A percentile compares a stretch with the other conserved stretches of the same genome.
phyloP scores from a whole-genome alignment of 2,797 vertebrate genomes.

The Kryptolebias ocellatus region DNA sequence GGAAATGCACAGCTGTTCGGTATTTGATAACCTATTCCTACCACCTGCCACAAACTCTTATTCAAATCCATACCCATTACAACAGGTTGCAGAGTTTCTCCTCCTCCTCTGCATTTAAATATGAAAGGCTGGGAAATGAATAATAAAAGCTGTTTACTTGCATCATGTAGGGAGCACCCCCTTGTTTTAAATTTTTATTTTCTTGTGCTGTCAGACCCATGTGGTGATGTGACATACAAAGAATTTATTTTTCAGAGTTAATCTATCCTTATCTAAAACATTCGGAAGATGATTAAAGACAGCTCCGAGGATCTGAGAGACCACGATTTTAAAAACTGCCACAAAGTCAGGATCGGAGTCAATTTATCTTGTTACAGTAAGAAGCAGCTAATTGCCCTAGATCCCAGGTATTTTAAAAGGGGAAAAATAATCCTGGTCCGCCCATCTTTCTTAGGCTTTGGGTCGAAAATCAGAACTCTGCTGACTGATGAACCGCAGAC shows the following conservation, averaged over 20 bases:
- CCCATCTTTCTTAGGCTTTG: constrained; percentile 53
- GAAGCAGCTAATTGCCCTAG: constrained; percentile 47
- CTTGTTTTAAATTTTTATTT: constrained; percentile 61
- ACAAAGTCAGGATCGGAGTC: constrained; percentile 31
- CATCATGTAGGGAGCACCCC: constrained; percentile 50
- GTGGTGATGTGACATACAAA: constrained; percentile 47
- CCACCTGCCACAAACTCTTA: constrained; percentile 56
- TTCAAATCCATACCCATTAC: constrained; percentile 47
- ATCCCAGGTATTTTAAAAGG: constrained; percentile 45
- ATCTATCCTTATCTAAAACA: constrained; percentile 2
- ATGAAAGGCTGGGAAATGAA: constrained; percentile 59
- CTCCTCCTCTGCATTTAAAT: constrained; percentile 50
- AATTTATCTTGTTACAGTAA: constrained; percentile 59
- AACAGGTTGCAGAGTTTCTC: constrained; percentile 56
- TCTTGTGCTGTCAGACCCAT: constrained; percentile 68
- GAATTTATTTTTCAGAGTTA: too few species aligned
- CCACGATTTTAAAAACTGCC: constrained; percentile 39
- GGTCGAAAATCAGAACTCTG: constrained; percentile 59
- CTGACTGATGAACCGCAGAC: constrained; percentile 72
- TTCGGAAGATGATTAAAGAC: constrained; percentile 26
- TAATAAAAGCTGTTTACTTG: constrained; percentile 70
- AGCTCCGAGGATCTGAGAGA: constrained; percentile 4
- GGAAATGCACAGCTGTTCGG: constrained; percentile 22
- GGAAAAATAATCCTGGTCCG: constrained; percentile 53
- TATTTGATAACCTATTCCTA: constrained; percentile 61